Percentiles rank a stretch among this genome's conserved stretches.
phyloP scores from a whole-genome alignment of 2,797 vertebrate species.

The Natrix natrix region DNA sequence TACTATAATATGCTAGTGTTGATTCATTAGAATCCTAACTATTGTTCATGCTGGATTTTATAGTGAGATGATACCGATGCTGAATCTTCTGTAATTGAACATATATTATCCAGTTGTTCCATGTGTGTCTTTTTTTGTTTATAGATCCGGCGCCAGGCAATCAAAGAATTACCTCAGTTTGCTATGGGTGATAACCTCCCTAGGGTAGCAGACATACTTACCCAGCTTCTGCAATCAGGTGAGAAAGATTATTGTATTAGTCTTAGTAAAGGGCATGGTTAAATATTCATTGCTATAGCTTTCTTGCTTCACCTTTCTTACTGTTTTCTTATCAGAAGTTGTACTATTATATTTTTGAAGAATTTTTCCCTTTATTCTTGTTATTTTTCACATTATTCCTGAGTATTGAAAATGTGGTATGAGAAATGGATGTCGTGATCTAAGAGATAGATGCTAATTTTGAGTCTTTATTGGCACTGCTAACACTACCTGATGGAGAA shows the following conservation, averaged over 20 bases:
- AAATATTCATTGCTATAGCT: not conserved
- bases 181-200: slow-evolving; percentile 96
- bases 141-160: slow-evolving; percentile 95
- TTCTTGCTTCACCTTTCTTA: not conserved
- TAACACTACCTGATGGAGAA: not conserved
- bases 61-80: not conserved
- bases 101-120: rapidly evolving
- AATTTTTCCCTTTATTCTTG: not conserved
- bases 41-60: not conserved
- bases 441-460: not conserved
- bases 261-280: not conserved
- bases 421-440: not conserved
- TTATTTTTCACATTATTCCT: not conserved
- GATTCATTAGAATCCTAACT: not conserved
- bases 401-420: not conserved
- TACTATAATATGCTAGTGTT: not conserved
- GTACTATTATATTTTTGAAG: not conserved
- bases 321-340: not conserved
- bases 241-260: not conserved
- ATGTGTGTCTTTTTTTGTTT: slow-evolving; percentile 4
- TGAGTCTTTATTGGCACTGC: not conserved
- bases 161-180: slow-evolving; percentile 96
- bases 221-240: slow-evolving; percentile 97
- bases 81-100: not conserved
- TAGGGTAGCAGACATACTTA: slow-evolving; percentile 94